Base-by-base conservation (phyloP, 2,888 invertebrate genomes). In the Bombylius major region DNA sequence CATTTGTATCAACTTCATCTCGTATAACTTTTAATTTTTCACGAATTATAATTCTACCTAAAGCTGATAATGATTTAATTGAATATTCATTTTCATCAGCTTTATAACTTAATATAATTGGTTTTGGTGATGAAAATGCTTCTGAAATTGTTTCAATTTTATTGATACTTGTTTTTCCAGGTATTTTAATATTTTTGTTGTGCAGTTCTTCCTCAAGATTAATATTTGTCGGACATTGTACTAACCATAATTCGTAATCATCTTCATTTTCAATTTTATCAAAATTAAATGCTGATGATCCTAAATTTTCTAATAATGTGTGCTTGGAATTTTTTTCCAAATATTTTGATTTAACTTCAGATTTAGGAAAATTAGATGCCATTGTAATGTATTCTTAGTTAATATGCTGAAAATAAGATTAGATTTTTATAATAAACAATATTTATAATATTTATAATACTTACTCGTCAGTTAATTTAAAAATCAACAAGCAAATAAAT, bases 241-340 rank as follows among this genome's bases (percentile, higher is more conserved):
- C 47, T 4, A 55, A 9, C 55, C 55, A 55, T n/a, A 55, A 36
- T 13, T 55, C 55, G 5, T 51, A 47, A 6, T 50, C 50, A 12
- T 42, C 12, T 42, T 42, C 39, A 11, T 4, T 11, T 11, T 42
- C 11, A 11, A 11, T 11, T 11, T 5, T 11, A 11, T 42, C 39
- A 42, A 42, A 36, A 36, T 36, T 36, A 36, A 36, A 7, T 36
- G 8, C 5, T 36, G 34, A 7, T 36, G 34, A 7, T 5, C 8
- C 8, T 36, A 7, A 7, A 5, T 5, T 36, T 36, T 36, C 8
- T 36, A 36, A 7, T 36, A 8, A 8, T 36, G 5, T 36, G 5
- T 7, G 5, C 5, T 36, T 8, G 8, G 34, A 8, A 36, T 36
- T 36, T 8, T 36, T 4, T 8, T 36, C 34, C 5, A 36, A 8